These are phyloP conservation scores for Struthidea cinerea DNA, from an alignment of 2,113 vertebrate genomes.

Conservation along the genomic window DNA sequence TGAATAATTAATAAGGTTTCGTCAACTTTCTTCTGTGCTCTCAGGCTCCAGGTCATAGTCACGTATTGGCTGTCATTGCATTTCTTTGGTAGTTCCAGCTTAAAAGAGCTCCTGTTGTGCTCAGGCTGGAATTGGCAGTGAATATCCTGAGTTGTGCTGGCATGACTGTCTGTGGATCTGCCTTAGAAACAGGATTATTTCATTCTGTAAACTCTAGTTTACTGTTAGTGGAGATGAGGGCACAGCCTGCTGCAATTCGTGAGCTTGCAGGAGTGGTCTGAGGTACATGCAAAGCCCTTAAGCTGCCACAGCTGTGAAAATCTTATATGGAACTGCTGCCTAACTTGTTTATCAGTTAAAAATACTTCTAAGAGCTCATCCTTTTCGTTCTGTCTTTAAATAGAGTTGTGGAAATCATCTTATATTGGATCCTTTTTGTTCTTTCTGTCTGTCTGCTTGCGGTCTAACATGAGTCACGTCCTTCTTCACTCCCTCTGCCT, in stretches of 20 bases:
- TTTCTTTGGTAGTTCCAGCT: neutral
- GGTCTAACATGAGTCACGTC: neutral
- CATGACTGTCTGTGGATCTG: neutral
- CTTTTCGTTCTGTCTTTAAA: neutral
- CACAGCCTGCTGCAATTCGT: neutral
- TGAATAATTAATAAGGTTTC: constrained; percentile 49
- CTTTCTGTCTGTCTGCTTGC: neutral
- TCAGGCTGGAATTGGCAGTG: neutral
- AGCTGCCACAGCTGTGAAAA: neutral
- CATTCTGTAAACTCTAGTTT: neutral
- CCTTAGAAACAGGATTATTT: neutral
- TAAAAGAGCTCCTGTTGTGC: neutral
- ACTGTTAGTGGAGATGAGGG: neutral
- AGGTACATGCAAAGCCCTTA: neutral
- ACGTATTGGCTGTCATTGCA: neutral
- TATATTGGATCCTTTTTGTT: neutral
- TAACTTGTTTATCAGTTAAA: neutral
- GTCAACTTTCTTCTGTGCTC: neutral
- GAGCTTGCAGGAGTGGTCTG: neutral
- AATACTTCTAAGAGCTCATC: neutral
- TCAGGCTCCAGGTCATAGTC: neutral
- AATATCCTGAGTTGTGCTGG: neutral
- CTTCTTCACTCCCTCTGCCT: neutral
- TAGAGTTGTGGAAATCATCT: neutral
- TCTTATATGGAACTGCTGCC: neutral